Conservation (phyloP, 2,113 vertebrate species). For the Catharus minimus region DNA sequence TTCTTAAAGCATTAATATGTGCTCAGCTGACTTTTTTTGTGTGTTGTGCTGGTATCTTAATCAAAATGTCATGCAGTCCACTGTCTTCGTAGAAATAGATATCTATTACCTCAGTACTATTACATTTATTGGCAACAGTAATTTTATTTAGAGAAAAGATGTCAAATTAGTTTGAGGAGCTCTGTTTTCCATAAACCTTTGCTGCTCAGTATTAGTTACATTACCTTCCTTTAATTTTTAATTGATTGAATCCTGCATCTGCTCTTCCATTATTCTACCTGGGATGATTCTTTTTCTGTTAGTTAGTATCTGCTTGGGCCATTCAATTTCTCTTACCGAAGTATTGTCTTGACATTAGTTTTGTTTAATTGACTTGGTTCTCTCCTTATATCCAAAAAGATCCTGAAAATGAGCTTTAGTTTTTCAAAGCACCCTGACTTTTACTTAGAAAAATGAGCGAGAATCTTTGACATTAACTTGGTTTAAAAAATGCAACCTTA, state of each 20-base stretch:
- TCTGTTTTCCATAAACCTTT: constrained; percentile 62
- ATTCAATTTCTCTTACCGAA: background rate
- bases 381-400: background rate
- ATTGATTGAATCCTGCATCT: constrained; percentile 12
- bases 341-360: background rate
- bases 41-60: background rate
- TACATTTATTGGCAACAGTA: constrained; percentile 42
- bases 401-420: background rate
- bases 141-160: constrained; percentile 61
- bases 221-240: constrained; percentile 56
- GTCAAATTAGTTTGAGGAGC: constrained; percentile 55
- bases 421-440: background rate
- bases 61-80: constrained; percentile 6
- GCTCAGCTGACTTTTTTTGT: background rate
- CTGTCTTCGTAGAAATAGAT: background rate
- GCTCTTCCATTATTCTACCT: constrained; percentile 8
- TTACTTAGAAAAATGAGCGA: background rate
- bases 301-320: background rate
- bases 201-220: constrained; percentile 28
- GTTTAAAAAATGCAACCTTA: background rate
- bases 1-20: background rate
- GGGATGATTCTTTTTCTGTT: background rate
- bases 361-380: background rate
- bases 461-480: background rate
- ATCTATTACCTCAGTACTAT: constrained; percentile 44